These are phyloP conservation scores for Ophion slaviceki DNA, from an alignment of 2,888 invertebrate genomes.

Conservation along the genomic window DNA sequence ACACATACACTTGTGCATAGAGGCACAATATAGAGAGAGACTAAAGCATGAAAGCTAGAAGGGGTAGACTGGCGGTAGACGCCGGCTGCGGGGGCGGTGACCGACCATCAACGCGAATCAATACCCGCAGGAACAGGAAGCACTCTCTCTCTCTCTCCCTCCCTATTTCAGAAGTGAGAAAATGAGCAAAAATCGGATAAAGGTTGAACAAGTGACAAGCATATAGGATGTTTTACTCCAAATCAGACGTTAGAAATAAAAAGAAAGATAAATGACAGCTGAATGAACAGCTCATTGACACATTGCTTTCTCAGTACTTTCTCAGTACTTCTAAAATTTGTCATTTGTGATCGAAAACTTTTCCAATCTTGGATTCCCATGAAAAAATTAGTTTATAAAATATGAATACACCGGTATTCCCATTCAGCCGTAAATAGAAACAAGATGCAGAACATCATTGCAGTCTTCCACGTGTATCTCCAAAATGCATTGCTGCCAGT, in stretches of 20 bases:
- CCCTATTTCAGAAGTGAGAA: constrained; percentile 44
- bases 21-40: background rate
- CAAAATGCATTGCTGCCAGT: too few species aligned
- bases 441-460: too few species aligned
- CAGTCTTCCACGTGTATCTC: too few species aligned
- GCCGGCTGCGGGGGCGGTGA: constrained; percentile 83
- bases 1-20: background rate
- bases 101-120: constrained; percentile 83
- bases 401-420: too few species aligned
- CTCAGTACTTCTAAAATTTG: background rate
- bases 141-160: constrained; percentile 70
- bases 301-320: background rate
- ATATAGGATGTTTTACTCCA: background rate
- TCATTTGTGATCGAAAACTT: too few species aligned
- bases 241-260: background rate
- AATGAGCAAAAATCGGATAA: constrained; percentile 59
- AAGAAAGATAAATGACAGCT: background rate
- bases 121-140: constrained; percentile 84
- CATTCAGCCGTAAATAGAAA: too few species aligned
- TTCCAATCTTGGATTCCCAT: too few species aligned
- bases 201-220: constrained; percentile 22
- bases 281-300: background rate
- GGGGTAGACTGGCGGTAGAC: constrained; percentile 82
- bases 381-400: too few species aligned
- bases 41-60: constrained; percentile 55